phyloP scores from a whole-genome alignment of 2,888 invertebrate species.

The Apodemia duryi region DNA sequence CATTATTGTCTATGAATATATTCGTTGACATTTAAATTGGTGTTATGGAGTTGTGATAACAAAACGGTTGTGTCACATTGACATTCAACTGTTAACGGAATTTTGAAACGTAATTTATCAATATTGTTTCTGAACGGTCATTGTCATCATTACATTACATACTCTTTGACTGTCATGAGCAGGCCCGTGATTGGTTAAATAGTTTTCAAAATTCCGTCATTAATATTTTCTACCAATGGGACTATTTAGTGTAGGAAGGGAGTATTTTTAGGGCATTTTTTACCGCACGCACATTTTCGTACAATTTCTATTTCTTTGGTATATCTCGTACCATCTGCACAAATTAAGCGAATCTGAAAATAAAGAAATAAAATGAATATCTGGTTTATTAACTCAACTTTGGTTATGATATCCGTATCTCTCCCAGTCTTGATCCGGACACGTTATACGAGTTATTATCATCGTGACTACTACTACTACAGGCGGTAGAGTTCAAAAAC shows the following conservation, averaged over 20 bases:
- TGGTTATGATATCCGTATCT: no score
- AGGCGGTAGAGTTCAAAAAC: no score
- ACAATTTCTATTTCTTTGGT: conserved; percentile 98
- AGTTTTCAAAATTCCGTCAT: neutral
- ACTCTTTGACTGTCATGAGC: no score
- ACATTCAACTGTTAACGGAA: neutral
- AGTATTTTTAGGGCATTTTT: conserved; percentile 82
- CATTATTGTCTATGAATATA: conserved; percentile 22
- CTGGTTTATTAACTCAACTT: no score
- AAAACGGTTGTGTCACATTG: neutral
- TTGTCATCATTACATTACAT: no score
- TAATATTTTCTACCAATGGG: neutral
- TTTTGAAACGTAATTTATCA: neutral
- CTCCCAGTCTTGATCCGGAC: no score
- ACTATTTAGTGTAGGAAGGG: conserved; percentile 51
- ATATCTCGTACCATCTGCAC: conserved; percentile 94
- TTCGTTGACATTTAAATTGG: conserved; percentile 21
- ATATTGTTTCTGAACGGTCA: neutral
- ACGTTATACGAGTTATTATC: no score
- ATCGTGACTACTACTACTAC: no score
- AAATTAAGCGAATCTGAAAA: conserved; percentile 90
- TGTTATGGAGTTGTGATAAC: neutral
- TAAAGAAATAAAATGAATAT: conserved; percentile 4
- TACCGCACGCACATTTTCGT: conserved; percentile 96
- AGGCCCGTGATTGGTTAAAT: neutral